These are phyloP conservation scores for Columba guinea DNA, from an alignment of 2,797 vertebrate species.

Conservation along the genomic window DNA sequence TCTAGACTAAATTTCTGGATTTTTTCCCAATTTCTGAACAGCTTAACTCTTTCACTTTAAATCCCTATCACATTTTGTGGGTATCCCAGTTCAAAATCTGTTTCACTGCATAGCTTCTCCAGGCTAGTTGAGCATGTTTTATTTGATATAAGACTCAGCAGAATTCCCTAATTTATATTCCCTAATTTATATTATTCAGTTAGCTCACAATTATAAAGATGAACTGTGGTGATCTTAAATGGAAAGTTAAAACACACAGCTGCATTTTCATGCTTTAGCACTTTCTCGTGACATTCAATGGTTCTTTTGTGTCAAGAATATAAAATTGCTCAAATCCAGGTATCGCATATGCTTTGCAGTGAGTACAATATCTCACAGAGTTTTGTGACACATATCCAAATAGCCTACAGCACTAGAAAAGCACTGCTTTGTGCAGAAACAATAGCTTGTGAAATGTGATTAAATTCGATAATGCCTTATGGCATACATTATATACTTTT, in stretches of 20 bases:
- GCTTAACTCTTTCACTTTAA: background rate
- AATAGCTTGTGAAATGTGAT: constrained; percentile 21
- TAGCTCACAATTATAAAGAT: constrained; percentile 1
- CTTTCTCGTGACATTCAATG: background rate
- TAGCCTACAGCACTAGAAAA: background rate
- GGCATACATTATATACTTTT: background rate
- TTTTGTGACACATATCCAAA: background rate
- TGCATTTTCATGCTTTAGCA: background rate
- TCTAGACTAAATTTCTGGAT: background rate
- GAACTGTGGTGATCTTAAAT: background rate
- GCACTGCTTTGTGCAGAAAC: background rate
- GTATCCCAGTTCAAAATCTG: background rate
- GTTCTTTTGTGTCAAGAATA: background rate
- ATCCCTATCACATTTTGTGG: background rate
- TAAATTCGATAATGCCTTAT: background rate
- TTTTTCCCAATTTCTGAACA: background rate
- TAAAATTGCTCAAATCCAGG: background rate
- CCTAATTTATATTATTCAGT: background rate
- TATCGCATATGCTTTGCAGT: background rate
- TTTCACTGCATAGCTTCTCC: background rate
- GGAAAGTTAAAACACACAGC: background rate
- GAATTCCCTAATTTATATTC: background rate
- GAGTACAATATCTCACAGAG: background rate
- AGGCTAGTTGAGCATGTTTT: background rate
- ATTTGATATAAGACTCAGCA: background rate